Evolutionary conservation across 2,888 invertebrate species (phyloP), one percentile per base, ranked within the genome.

Genomic region (Eupithecia exiguata): DNA sequence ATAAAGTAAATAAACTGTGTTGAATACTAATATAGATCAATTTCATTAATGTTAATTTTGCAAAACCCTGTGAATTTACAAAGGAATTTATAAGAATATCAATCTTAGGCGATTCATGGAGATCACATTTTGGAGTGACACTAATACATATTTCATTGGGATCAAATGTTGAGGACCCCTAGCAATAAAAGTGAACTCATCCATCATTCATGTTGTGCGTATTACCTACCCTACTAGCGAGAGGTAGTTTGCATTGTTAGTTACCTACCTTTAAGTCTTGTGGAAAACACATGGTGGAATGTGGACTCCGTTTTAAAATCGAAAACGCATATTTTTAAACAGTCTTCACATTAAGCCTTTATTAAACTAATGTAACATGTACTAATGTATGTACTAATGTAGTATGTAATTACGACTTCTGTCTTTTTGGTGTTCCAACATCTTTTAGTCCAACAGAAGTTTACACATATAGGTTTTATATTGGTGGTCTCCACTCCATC

Each of bases 91-190:
- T 66, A 40, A 40, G 40, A 66, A 66, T 43, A 40, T 66, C 66
- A 66, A 40, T 66, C 38, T 66, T 66, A 40, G n/a, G 62, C 35
- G 62, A 66, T 66, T 66, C 36, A 66, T 21, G 66, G 40, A 43
- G 40, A 66, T 65, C 36, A n/a, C 66, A 66, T 40, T 38, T 66
- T 65, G n/a, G 36, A 65, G 35, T 66, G 21, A 66, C 14, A 25
- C 40, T 66, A n/a, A 40, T 66, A 14, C 65, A 65, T 65, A 35
- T 65, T 65, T 65, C 65, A 62, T 35, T 35, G 35, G 62, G 62
- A 62, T 62, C 35, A 62, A 62, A 53, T 53, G 49, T 53, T 53
- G n/a, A 53, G 9, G n/a, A 38, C 18, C 30, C 65, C 35, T 58
- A 25, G 62, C 35, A 35, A 62, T 62, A 62, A 62, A 62, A 62